phyloP scores from a whole-genome alignment of 2,797 vertebrate genomes.

The Leucoraja ocellata region DNA sequence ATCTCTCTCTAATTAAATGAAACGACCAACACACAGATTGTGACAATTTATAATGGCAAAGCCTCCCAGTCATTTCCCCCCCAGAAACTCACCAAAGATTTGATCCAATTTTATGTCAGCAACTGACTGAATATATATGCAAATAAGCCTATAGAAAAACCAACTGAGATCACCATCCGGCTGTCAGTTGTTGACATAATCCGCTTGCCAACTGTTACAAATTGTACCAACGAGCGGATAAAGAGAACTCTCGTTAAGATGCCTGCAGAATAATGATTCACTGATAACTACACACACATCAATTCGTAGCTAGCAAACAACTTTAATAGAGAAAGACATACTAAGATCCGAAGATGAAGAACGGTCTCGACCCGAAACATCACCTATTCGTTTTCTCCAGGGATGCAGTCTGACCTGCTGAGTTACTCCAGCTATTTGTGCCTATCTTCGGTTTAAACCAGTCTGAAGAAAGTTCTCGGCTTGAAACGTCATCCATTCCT shows the following conservation, averaged over 20 bases:
- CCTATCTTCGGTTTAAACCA: too few species aligned
- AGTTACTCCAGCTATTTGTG: too few species aligned
- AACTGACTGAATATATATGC: neutral
- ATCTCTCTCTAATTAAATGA: conserved; percentile 10
- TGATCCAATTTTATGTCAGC: conserved; percentile 20
- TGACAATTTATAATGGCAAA: neutral
- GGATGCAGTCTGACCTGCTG: too few species aligned
- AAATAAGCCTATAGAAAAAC: neutral
- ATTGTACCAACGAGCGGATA: neutral
- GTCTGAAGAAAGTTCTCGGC: too few species aligned
- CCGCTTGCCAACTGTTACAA: neutral
- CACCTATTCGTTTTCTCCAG: too few species aligned
- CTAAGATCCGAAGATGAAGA: neutral
- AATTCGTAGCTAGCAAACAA: neutral
- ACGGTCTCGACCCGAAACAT: too few species aligned
- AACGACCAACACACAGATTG: neutral
- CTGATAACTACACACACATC: neutral
- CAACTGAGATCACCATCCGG: neutral
- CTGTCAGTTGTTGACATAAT: neutral
- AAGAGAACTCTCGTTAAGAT: neutral
- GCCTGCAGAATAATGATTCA: neutral
- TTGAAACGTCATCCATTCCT: too few species aligned
- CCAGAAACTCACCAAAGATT: neutral
- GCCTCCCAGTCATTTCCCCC: neutral
- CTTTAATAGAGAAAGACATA: neutral